Conservation (phyloP, 2,888 invertebrate genomes). For the Bombylius major region DNA sequence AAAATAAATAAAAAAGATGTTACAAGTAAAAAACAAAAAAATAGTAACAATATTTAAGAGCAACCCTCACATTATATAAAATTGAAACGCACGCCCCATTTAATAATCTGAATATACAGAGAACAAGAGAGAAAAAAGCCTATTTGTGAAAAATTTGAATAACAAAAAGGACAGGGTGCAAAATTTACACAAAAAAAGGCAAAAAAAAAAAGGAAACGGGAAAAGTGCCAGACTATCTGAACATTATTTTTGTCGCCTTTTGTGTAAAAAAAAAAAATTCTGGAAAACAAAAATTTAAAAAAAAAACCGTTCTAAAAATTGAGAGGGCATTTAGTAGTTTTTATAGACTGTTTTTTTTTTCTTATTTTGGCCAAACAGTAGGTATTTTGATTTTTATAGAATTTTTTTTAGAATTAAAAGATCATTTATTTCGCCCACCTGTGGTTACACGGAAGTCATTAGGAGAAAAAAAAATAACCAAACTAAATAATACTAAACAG, state of each 20-base stretch:
- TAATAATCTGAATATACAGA: not conserved
- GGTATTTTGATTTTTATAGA: not conserved
- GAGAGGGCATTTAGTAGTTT: constrained; percentile 1
- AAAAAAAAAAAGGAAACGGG: no score
- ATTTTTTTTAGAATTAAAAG: not conserved
- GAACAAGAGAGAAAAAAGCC: no score
- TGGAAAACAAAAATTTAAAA: no score
- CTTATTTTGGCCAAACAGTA: no score
- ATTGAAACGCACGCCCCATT: constrained; percentile 11
- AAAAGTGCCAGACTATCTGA: no score
- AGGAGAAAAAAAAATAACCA: no score
- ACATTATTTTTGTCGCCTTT: no score
- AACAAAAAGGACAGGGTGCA: not conserved
- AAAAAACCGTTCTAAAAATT: not conserved
- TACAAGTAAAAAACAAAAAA: no score
- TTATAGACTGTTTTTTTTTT: not conserved
- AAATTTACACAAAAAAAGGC: no score
- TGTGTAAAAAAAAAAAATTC: no score
- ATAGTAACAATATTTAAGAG: not conserved
- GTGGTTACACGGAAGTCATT: constrained; percentile 17
- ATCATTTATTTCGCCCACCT: constrained; percentile 9
- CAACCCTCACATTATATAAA: constrained; percentile 2
- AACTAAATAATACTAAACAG: no score
- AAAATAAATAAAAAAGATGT: not conserved
- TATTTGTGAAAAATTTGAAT: constrained; percentile 4